phyloP scores from a whole-genome alignment of 2,888 invertebrate genomes.

The Xanthia icteritia region DNA sequence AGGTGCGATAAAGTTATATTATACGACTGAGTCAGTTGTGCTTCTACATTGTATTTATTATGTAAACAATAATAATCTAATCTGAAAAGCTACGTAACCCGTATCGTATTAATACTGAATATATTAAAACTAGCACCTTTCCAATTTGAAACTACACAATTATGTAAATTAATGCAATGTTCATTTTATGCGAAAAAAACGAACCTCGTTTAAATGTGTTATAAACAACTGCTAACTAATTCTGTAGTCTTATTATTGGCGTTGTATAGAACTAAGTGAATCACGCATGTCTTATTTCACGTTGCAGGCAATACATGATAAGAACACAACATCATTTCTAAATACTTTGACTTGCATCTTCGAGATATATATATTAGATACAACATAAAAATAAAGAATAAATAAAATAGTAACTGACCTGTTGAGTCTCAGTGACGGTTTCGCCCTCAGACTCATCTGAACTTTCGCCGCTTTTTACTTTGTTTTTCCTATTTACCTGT shows the following conservation, averaged over 20 bases:
- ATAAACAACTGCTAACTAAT: background rate
- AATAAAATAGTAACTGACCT: conserved; percentile 76
- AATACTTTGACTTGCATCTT: background rate
- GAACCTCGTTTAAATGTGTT: background rate
- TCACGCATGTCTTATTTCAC: background rate
- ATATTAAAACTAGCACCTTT: conserved; percentile 10
- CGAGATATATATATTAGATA: background rate
- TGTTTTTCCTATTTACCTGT: conserved; percentile 88
- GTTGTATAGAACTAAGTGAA: background rate
- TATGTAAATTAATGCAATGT: conserved; percentile 10
- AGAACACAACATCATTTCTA: background rate
- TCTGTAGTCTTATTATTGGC: background rate
- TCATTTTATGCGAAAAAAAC: background rate
- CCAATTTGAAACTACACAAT: conserved; percentile 8
- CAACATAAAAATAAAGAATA: conserved; percentile 6
- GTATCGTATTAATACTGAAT: conserved; percentile 10
- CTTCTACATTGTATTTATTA: background rate
- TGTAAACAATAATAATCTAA: conserved; percentile 3
- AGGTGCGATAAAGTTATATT: background rate
- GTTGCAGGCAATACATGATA: background rate
- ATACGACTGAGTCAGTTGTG: background rate
- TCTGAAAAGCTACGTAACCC: conserved; percentile 5
- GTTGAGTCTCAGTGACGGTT: conserved; percentile 88
- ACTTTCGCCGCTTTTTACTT: conserved; percentile 86
- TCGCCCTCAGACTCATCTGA: conserved; percentile 89